A percentile compares a stretch with the other conserved stretches of the same genome.
Evolutionary conservation across 2,888 invertebrate genomes (phyloP).

Genomic region (Augiades crinisus): DNA sequence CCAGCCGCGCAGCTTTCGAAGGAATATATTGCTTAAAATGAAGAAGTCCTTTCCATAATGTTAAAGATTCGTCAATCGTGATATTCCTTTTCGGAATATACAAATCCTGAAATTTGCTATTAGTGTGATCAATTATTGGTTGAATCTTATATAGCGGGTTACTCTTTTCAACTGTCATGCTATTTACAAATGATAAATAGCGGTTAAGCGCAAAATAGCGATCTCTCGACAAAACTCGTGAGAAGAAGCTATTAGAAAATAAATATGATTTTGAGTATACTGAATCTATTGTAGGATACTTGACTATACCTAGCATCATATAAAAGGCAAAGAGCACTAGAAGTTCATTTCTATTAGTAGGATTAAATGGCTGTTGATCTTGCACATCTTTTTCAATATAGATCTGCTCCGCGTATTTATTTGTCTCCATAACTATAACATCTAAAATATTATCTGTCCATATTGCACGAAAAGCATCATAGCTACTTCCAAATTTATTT

Average conservation of each 20-base stretch:
- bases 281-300: constrained; percentile 5
- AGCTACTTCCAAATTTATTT: not conserved
- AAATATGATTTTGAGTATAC: constrained; percentile 33
- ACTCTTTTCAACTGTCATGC: constrained; percentile 2
- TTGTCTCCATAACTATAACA: constrained; percentile 11
- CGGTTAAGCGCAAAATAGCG: constrained; percentile 27
- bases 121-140: constrained; percentile 27
- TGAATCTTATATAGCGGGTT: constrained; percentile 24
- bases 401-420: not conserved
- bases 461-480: constrained; percentile 14
- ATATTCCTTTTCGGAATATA: constrained; percentile 25
- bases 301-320: constrained; percentile 13
- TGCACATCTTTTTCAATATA: not conserved
- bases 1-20: constrained; percentile 31
- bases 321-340: constrained; percentile 8
- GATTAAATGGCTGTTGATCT: constrained; percentile 6
- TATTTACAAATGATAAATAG: constrained; percentile 32
- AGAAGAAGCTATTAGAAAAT: constrained; percentile 32
- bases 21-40: constrained; percentile 32
- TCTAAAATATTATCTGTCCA: constrained; percentile 10
- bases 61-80: constrained; percentile 32
- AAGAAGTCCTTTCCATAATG: constrained; percentile 33
- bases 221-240: constrained; percentile 25
- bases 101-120: constrained; percentile 12
- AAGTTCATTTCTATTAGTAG: constrained; percentile 5